Evolutionary conservation across 2,113 vertebrate species (phyloP).

Genomic region (Pampusana beccarii): DNA sequence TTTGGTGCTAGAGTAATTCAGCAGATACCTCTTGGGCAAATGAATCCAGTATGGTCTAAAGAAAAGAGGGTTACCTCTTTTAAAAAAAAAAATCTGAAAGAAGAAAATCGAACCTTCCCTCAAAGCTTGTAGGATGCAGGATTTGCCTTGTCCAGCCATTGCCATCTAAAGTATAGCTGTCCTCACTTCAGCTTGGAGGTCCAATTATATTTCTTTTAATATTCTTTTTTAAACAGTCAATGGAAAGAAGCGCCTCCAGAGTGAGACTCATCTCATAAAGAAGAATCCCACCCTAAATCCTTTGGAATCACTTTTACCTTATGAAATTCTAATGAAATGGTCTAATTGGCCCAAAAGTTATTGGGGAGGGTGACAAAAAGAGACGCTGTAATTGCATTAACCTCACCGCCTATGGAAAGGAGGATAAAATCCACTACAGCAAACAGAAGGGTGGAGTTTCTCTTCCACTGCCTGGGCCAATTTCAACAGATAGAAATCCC

Average conservation of each 20-base stretch:
- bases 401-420: not conserved
- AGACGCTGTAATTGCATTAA: not conserved
- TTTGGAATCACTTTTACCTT: not conserved
- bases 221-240: not conserved
- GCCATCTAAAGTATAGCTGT: not conserved
- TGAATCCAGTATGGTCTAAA: not conserved
- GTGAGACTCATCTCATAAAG: not conserved
- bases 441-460: conserved; percentile 12
- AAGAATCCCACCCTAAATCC: conserved; percentile 1
- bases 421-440: not conserved
- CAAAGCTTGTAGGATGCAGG: not conserved
- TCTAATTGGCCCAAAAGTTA: not conserved
- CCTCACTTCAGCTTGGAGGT: not conserved
- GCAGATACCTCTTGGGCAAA: not conserved
- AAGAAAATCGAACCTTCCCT: no score
- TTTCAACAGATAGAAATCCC: conserved; percentile 35
- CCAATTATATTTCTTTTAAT: not conserved
- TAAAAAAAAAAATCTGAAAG: no score
- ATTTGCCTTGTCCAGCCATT: not conserved
- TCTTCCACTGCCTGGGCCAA: conserved; percentile 42
- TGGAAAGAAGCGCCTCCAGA: not conserved
- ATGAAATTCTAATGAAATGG: not conserved
- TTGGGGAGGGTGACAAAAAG: not conserved
- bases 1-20: not conserved
- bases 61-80: fast-evolving